These are phyloP conservation scores for Macrobrachium nipponense DNA, from an alignment of 1,140 invertebrate genomes.

Conservation along the genomic window DNA sequence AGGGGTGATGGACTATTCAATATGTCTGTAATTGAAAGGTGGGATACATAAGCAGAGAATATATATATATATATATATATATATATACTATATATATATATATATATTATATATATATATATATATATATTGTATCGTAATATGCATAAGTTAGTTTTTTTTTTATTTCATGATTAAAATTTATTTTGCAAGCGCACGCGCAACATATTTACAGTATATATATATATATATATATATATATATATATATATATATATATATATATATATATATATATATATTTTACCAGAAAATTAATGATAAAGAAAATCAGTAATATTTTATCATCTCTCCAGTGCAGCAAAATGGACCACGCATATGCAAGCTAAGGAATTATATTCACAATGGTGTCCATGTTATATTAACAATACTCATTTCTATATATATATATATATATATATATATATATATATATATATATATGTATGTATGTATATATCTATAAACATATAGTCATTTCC, in stretches of 20 bases:
- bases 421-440: conserved; percentile 6
- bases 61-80: too few species aligned
- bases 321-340: too few species aligned
- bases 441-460: conserved; percentile 13
- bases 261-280: conserved; percentile 33
- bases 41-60: neutral
- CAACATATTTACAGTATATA: conserved; percentile 1
- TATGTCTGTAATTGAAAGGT: neutral
- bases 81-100: too few species aligned
- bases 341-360: too few species aligned
- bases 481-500: neutral
- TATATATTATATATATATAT: too few species aligned
- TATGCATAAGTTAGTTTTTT: neutral
- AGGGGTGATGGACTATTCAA: neutral
- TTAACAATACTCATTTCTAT: neutral
- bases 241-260: conserved; percentile 35
- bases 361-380: too few species aligned
- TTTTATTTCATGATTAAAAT: neutral
- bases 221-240: conserved; percentile 33
- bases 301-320: too few species aligned
- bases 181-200: neutral
- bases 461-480: conserved; percentile 1
- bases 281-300: too few species aligned
- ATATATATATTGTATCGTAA: neutral
- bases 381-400: too few species aligned